These are phyloP conservation scores for Chymomyza amoena DNA, from an alignment of 2,888 invertebrate species.

Conservation along the genomic window DNA sequence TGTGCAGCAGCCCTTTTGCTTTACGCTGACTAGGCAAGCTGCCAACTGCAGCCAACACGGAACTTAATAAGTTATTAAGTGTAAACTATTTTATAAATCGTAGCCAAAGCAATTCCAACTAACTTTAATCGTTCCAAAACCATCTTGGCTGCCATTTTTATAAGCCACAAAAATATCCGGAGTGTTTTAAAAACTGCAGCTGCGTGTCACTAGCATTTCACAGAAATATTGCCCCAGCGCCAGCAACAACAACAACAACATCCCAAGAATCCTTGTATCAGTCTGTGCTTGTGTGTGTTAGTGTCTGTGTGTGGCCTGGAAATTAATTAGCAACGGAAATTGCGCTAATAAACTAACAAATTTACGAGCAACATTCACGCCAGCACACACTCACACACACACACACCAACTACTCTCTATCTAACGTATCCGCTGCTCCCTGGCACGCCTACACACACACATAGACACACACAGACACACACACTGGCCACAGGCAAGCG, in stretches of 20 bases:
- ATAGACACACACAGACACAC: background rate
- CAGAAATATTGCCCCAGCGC: slow-evolving; percentile 13
- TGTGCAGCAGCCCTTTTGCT: slow-evolving; percentile 7
- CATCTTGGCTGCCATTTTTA: slow-evolving; percentile 9
- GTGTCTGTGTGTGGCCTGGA: slow-evolving; percentile 46
- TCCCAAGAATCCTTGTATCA: background rate
- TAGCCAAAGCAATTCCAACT: background rate
- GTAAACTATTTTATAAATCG: background rate
- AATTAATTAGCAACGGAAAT: slow-evolving; percentile 73
- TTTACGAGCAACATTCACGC: slow-evolving; percentile 71
- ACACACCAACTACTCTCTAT: slow-evolving; percentile 24
- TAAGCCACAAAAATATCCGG: slow-evolving; percentile 33
- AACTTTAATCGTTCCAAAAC: background rate
- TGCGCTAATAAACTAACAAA: slow-evolving; percentile 72
- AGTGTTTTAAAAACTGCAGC: slow-evolving; percentile 51
- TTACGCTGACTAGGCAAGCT: background rate
- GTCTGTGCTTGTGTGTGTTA: background rate
- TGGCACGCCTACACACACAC: background rate
- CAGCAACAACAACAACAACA: slow-evolving; percentile 11
- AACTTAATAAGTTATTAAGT: background rate
- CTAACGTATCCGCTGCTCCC: background rate
- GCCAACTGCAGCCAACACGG: background rate
- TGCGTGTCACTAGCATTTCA: slow-evolving; percentile 63
- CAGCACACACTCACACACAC: slow-evolving; percentile 33
- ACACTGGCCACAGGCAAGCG: slow-evolving; percentile 34